Evolutionary conservation across 2,797 vertebrate genomes (phyloP), one percentile per base, ranked within the genome.

Genomic region (Myioborus miniatus): DNA sequence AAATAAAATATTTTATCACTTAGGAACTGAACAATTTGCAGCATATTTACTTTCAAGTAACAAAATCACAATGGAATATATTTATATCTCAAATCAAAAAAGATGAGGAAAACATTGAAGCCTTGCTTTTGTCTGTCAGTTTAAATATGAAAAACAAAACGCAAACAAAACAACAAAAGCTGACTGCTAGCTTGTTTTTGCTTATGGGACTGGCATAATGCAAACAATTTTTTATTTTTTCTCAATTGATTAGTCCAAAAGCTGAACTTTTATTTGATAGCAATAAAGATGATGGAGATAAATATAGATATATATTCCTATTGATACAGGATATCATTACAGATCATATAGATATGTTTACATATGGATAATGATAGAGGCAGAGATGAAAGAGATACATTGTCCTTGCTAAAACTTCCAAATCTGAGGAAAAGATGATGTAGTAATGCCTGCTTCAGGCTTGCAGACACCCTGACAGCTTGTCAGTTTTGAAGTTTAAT

Each of bases 241-340:
- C 44, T 70, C 18, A 34, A 1, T 13, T 0, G 0, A 30, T 55
- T 41, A 41, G 21, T 52, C 12, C 18, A 81, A 83, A 85, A 71
- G 2, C 5, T 18, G 37, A 81, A 52, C 3, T 67, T 80, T 30
- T 44, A 41, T 50, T 79, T 50, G 12, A 17, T 43, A 58, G 3
- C 1, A 2, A 29, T 3, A 39, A 27, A 59, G 6, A 41, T 36
- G 15, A 39, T 12, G 17, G n/a, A 50, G 47, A 30, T 24, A 9
- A 43, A 50, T 49, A 37, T 15, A 24, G 16, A 15, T 32, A 60
- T 20, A 64, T 23, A 46, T 64, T 9, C 19, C 12, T 59, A 18
- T 47, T 65, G 32, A 16, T 39, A 43, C 8, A 30, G 11, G 15
- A 3, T 32, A 21, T n/a, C 18, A 11, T 8, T 17, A 29, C 12